A percentile compares a stretch with the other conserved stretches of the same genome.
phyloP scores from a whole-genome alignment of 92 coral and sea anemone genomes.

The Zoanthus solanderi region DNA sequence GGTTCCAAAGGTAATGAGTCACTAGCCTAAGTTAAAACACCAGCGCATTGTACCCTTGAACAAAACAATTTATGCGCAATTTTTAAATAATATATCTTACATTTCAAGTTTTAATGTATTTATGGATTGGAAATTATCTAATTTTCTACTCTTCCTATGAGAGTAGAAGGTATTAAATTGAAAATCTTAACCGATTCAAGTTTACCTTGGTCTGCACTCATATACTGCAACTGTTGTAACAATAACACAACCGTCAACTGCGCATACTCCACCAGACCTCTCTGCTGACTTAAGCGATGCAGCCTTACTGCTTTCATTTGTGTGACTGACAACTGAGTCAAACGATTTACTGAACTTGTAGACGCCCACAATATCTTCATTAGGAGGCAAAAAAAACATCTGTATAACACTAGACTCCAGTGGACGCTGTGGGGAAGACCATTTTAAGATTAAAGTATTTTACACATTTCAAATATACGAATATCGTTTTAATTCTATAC shows the following conservation, averaged over 20 bases:
- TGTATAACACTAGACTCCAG: conserved; percentile 90
- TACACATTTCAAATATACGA: too few species aligned
- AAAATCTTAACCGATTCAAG: background rate
- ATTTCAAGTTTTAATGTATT: too few species aligned
- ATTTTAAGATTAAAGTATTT: too few species aligned
- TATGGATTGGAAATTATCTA: too few species aligned
- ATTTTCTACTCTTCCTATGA: too few species aligned
- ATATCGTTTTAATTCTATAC: too few species aligned
- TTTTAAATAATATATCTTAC: too few species aligned
- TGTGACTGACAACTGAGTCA: conserved; percentile 49
- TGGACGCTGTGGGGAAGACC: conserved; percentile 50
- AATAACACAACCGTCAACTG: conserved; percentile 87
- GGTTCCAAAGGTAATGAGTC: too few species aligned
- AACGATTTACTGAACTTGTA: conserved; percentile 74
- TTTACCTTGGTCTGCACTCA: conserved; percentile 86
- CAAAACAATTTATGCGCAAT: too few species aligned
- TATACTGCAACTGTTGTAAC: conserved; percentile 90
- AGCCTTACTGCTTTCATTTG: conserved; percentile 23
- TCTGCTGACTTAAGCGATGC: conserved; percentile 36
- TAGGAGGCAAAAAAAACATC: conserved; percentile 79
- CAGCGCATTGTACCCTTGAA: too few species aligned
- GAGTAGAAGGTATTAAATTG: too few species aligned
- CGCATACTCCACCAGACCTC: conserved; percentile 42
- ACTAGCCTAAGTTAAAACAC: too few species aligned
- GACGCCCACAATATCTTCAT: conserved; percentile 82